Base-by-base conservation (phyloP, 2,797 vertebrate species). In the Aythya fuligula region DNA sequence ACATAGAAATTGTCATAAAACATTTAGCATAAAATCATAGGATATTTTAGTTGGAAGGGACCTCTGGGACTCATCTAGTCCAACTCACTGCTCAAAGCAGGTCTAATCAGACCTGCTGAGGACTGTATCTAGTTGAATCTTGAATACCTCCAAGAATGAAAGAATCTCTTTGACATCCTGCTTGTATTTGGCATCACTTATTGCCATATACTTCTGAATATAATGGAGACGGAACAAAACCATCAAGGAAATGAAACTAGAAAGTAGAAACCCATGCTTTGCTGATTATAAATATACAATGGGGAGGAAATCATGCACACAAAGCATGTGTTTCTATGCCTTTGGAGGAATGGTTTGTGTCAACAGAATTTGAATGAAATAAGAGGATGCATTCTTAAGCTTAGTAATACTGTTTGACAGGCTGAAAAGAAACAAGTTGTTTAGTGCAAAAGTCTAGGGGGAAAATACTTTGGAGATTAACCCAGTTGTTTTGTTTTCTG, bases 301-400 rank as follows among this genome's bases (percentile, higher is more conserved):
- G 0, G 32, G 9, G 5, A 18, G 14, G 8, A 88, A 77, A 54
- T 70, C 1, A 2, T 8, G 4, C 11, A 4, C 10, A 49, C 60
- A 45, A 34, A 57, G 13, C 41, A n/a, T 28, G 30, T 34, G 11
- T 22, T 22, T 9, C 13, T 49, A 9, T 62, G 36, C 2, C 4
- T 82, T 81, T 73, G 51, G 38, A 53, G 70, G 27, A 45, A 13
- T 3, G 30, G 8, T 36, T 28, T n/a, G 10, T 14, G 6, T 38
- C 9, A 57, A 16, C 53, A 78, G 28, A 43, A 57, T 51, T 67
- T 34, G 28, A 54, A 4, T 38, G 27, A 54, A 45, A 41, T 45
- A 13, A 49, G 8, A 20, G 22, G 25, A 51, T 41, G 11, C 6
- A 25, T 76, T 70, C 8, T 38, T 73, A 28, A 66, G 19, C 11